Conservation (phyloP, 2,888 invertebrate genomes). For the Anarsia innoxiella region DNA sequence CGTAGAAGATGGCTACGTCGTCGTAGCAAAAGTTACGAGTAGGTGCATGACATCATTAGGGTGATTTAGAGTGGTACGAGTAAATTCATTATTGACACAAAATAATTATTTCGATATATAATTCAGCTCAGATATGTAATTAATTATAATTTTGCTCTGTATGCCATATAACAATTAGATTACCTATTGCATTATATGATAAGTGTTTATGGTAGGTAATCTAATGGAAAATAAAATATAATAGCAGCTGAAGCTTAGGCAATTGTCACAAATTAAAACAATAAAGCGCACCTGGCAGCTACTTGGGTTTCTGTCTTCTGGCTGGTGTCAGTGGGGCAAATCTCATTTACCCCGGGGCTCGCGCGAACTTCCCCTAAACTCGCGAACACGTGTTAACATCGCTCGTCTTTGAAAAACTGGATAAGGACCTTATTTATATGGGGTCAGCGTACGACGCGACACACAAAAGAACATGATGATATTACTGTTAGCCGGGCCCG, state of each 20-base stretch:
- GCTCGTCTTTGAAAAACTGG: conserved; percentile 68
- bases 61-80: too few relatives aligned
- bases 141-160: too few relatives aligned
- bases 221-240: conserved; percentile 16
- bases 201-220: too few relatives aligned
- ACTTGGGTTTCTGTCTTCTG: conserved; percentile 35
- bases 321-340: conserved; percentile 59
- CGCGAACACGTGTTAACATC: conserved; percentile 66
- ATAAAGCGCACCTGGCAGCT: conserved; percentile 39
- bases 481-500: conserved; percentile 54
- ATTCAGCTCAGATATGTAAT: too few relatives aligned
- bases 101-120: too few relatives aligned
- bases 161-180: too few relatives aligned
- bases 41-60: too few relatives aligned
- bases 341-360: conserved; percentile 60
- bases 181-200: too few relatives aligned
- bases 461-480: conserved; percentile 64
- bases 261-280: conserved; percentile 27
- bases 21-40: too few relatives aligned
- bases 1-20: too few relatives aligned
- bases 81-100: too few relatives aligned
- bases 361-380: conserved; percentile 53
- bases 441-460: conserved; percentile 63
- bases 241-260: conserved; percentile 11
- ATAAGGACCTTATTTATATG: conserved; percentile 72